These are phyloP conservation scores for Leptodirus hochenwartii DNA, from an alignment of 2,888 invertebrate genomes.

Conservation along the genomic window DNA sequence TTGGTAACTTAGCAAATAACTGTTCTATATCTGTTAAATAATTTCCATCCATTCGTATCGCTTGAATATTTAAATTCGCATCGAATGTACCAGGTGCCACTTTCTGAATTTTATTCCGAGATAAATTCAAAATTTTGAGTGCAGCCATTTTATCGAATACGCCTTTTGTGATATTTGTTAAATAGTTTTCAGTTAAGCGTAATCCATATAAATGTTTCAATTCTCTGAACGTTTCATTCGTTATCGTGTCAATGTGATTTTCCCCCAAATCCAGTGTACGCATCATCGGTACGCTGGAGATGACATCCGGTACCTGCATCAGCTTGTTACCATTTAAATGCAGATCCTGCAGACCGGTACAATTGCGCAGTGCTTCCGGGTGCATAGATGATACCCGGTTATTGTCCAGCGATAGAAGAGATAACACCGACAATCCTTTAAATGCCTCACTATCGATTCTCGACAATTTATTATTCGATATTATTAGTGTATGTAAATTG, in stretches of 20 bases:
- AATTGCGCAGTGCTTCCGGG: slow-evolving; percentile 57
- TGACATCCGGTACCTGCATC: slow-evolving; percentile 52
- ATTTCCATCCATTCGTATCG: slow-evolving; percentile 67
- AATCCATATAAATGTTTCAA: slow-evolving; percentile 67
- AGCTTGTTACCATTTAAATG: slow-evolving; percentile 70
- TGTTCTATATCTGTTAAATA: slow-evolving; percentile 60
- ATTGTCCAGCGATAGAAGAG: slow-evolving; percentile 60
- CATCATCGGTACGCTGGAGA: slow-evolving; percentile 55
- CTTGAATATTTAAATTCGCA: slow-evolving; percentile 56
- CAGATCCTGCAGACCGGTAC: slow-evolving; percentile 61
- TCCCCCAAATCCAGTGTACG: slow-evolving; percentile 70
- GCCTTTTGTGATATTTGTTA: slow-evolving; percentile 59
- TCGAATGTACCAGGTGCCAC: slow-evolving; percentile 66
- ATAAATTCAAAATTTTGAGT: slow-evolving; percentile 65
- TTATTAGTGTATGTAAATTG: slow-evolving; percentile 63
- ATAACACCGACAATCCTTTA: slow-evolving; percentile 56
- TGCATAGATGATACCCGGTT: slow-evolving; percentile 60
- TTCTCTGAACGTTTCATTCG: slow-evolving; percentile 61
- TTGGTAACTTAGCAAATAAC: slow-evolving; percentile 62
- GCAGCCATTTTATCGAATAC: slow-evolving; percentile 62
- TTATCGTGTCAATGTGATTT: slow-evolving; percentile 63
- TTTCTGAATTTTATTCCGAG: slow-evolving; percentile 63
- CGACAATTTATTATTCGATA: slow-evolving; percentile 63
- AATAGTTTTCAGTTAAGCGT: slow-evolving; percentile 69
- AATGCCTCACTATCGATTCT: slow-evolving; percentile 58